Evolutionary conservation across 2,797 vertebrate genomes (phyloP), one percentile per base, ranked within the genome.

Genomic region (Neostethus bicornis): DNA sequence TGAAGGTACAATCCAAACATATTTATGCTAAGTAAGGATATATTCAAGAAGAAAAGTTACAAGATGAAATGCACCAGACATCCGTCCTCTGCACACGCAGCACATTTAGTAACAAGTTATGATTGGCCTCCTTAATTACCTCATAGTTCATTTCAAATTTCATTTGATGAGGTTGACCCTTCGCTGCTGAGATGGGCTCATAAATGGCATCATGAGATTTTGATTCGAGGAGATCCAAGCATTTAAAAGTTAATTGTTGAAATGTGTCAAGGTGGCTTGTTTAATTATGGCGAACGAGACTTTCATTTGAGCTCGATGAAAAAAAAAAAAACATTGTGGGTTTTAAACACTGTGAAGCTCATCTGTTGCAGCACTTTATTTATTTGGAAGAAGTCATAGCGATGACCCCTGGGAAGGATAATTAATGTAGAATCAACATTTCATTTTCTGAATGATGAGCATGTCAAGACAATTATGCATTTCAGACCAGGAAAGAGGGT

Each of bases 361-460:
- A 12, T 48, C 49, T 43, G 51, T 13, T 51, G 69, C 66, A 39
- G 47, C 16, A 49, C 58, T 70, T 79, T 84, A 78, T 87, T 82
- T 87, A 77, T 70, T 81, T 76, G 61, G 63, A 70, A 63, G 62
- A 77, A 84, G 84, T 85, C 75, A 62, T 71, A 50, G 59, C 14
- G 19, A 61, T 81, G 85, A 89, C 87, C 85, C 80, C 79, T 46
- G 53, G 73, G 75, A 76, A 75, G 75, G 78, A 83, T 84, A 85
- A 87, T 90, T 84, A 84, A 82, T 80, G 70, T 70, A 74, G 77
- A 85, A 79, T 84, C 75, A 85, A 84, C 80, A 80, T 85, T 82
- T 80, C 61, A 77, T 60, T 77, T 63, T 46, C 41, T 54, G 77
- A 61, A 70, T 81, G 83, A 88, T 66, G 74, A 81, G 83, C 82